Conservation (phyloP, 2,888 invertebrate genomes). For the Aphodius sticticus region DNA sequence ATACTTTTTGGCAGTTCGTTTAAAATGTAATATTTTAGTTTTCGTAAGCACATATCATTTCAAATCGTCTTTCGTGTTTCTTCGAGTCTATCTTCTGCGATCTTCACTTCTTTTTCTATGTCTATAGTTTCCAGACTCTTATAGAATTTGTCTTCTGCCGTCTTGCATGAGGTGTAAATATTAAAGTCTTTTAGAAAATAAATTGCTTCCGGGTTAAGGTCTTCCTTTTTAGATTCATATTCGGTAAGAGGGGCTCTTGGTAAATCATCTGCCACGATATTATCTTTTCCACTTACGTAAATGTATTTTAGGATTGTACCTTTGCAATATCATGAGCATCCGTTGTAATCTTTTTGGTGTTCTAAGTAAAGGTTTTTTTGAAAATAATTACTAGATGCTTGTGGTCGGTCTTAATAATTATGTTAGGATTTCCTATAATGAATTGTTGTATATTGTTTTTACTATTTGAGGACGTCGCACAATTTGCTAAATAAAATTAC, state of each 20-base stretch:
- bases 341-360: constrained; percentile 34
- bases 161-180: not conserved
- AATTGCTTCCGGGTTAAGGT: too few relatives aligned
- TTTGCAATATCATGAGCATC: constrained; percentile 32
- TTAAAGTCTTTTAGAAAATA: too few relatives aligned
- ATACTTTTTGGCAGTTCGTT: constrained; percentile 18
- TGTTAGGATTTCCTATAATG: constrained; percentile 37
- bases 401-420: constrained; percentile 41
- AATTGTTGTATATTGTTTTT: too few relatives aligned
- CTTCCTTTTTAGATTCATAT: too few relatives aligned
- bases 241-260: constrained; percentile 22
- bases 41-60: too few relatives aligned
- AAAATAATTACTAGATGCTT: constrained; percentile 32
- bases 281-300: constrained; percentile 6
- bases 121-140: too few relatives aligned
- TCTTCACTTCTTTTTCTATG: not conserved
- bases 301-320: too few relatives aligned
- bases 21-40: not conserved
- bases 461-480: too few relatives aligned
- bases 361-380: not conserved
- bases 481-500: too few relatives aligned
- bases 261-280: constrained; percentile 27
- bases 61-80: not conserved
- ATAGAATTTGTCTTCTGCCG: not conserved
- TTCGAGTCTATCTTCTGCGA: not conserved